Base-by-base conservation (phyloP, 2,113 vertebrate species). In the Beaufortia kweichowensis region DNA sequence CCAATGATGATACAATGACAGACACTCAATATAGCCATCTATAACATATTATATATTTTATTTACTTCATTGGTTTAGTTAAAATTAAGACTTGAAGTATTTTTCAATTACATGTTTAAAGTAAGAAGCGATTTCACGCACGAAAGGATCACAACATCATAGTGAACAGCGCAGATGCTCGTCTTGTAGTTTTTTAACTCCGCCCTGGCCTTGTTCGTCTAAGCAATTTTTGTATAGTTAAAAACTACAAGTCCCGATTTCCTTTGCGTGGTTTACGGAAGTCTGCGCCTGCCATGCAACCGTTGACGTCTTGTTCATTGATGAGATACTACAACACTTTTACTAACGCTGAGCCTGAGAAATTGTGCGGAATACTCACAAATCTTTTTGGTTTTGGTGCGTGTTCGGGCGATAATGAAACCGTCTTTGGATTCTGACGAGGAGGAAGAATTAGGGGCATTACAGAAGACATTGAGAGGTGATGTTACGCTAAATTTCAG, bases 381-480 rank as follows among this genome's bases (percentile, higher is more conserved):
- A 55, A 55, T 6, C 1, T 23, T 55, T 4, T 26, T 29, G 48
- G 19, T 35, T 35, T 31, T 23, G 15, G 21, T 68, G 23, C 11
- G 7, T 2, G 41, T 28, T 53, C 39, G 31, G 14, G 28, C 26
- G 56, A 75, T 57, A 74, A 91, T 91, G 90, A 91, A 87, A 79
- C 79, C 85, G 1, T 60, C 75, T 12, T 33, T 86, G 9, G 82
- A 90, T 15, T 89, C 88, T 2, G 90, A 91, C 2, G 88, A 90
- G 55, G 92, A 89, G 12, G 87, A 91, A 76, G 86, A 88, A 28
- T 81, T 87, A 23, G 81, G 74, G 1, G 76, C 7, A 14, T 84
- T 83, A 24, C 85, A 86, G 2, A 91, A 87, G 28, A 83, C 90
- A 33, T 73, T 89, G 26, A 88, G 89, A 80, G 85, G 92, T 93